Conservation (phyloP, 2,113 vertebrate genomes). For the Leuciscus idus region DNA sequence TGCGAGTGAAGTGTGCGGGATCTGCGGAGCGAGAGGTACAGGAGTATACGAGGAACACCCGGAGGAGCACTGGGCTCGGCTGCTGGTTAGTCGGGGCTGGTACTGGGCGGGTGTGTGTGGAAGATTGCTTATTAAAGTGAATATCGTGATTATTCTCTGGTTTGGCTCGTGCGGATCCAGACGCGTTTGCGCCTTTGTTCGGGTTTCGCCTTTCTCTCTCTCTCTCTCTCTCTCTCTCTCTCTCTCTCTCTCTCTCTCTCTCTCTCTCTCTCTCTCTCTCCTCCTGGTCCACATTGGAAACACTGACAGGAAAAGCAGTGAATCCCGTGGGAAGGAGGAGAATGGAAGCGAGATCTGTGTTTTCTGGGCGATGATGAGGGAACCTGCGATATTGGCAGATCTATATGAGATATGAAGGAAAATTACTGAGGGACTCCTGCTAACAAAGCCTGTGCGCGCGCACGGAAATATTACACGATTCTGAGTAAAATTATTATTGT, state of each 20-base stretch:
- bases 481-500: background rate
- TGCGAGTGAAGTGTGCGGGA: background rate
- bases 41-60: background rate
- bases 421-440: background rate
- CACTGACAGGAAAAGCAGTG: background rate
- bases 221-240: no score
- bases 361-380: background rate
- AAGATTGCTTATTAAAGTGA: background rate
- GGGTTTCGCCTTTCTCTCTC: background rate
- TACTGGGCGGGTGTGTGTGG: no score
- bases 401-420: background rate
- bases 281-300: background rate
- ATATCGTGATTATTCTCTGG: background rate
- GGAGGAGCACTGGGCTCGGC: background rate
- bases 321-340: background rate
- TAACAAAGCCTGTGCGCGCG: background rate
- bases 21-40: no score
- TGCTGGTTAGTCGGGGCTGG: background rate
- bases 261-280: no score
- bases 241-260: background rate
- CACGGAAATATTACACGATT: background rate
- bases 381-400: background rate
- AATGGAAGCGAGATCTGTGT: background rate
- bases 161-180: background rate
- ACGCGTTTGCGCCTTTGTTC: background rate